Percentiles rank a stretch among this genome's conserved stretches.
Conservation (phyloP, 2,113 vertebrate species). For the Myanophis thanlyinensis region DNA sequence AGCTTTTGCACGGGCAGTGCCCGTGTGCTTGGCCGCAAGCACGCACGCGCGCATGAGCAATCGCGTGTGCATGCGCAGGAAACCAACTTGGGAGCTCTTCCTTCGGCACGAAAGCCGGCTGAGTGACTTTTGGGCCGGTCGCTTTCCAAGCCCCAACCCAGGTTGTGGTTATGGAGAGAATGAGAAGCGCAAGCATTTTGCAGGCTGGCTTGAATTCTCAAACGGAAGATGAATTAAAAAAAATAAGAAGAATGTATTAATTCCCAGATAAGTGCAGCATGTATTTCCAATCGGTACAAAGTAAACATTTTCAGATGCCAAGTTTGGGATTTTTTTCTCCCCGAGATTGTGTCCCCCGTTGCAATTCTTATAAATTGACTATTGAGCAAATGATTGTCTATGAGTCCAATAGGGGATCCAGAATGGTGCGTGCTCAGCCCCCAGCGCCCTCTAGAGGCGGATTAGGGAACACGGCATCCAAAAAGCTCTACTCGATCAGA, state of each 20-base stretch:
- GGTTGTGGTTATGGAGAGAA: neutral
- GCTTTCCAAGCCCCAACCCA: neutral
- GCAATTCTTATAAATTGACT: rapidly evolving
- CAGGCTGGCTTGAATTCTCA: neutral
- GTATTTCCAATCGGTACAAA: neutral
- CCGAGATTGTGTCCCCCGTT: neutral
- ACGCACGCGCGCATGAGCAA: too few relatives aligned
- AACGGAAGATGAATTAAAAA: neutral
- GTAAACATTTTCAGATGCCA: neutral
- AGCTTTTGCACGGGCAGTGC: too few relatives aligned
- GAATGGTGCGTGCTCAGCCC: neutral
- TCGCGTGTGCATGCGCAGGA: too few relatives aligned
- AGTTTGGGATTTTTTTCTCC: neutral
- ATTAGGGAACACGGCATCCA: neutral
- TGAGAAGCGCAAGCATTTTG: neutral
- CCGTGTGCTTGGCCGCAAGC: too few relatives aligned
- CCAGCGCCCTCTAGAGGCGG: neutral
- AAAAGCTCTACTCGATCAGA: neutral
- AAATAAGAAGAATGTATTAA: neutral
- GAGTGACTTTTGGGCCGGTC: neutral
- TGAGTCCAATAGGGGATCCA: neutral
- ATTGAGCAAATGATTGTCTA: neutral
- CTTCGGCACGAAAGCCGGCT: neutral
- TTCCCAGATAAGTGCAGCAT: neutral
- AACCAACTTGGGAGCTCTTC: neutral